Evolutionary conservation across 2,888 invertebrate genomes (phyloP).

Genomic region (Heliothis peltigera): DNA sequence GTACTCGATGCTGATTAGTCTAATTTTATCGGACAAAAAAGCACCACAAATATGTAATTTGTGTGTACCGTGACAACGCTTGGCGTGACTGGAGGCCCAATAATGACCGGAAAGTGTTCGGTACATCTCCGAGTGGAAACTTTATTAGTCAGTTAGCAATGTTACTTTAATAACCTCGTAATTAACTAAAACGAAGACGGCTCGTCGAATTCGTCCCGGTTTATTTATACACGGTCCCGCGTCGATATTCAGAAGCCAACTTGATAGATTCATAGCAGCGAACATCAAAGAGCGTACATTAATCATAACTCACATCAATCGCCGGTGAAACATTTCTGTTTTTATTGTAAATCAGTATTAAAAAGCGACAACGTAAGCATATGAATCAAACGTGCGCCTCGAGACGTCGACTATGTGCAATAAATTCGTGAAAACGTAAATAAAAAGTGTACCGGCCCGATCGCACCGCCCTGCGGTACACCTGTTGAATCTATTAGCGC

Average conservation of each 20-base stretch:
- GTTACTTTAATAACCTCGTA: conserved; percentile 85
- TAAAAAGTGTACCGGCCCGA: conserved; percentile 80
- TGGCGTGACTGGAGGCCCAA: conserved; percentile 74
- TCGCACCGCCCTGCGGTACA: conserved; percentile 86
- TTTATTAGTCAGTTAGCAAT: conserved; percentile 70
- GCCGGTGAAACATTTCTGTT: conserved; percentile 87
- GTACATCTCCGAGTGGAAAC: conserved; percentile 62
- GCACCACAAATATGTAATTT: conserved; percentile 80
- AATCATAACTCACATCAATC: conserved; percentile 90
- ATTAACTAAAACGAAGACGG: conserved; percentile 86
- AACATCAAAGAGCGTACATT: conserved; percentile 88
- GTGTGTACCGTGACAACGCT: conserved; percentile 82
- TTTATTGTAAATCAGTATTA: conserved; percentile 90
- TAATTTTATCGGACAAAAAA: conserved; percentile 82
- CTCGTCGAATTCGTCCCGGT: conserved; percentile 81
- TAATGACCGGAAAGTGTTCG: conserved; percentile 73
- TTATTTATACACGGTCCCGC: conserved; percentile 85
- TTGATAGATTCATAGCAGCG: conserved; percentile 89
- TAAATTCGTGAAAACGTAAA: conserved; percentile 87
- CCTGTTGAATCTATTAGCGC: conserved; percentile 87
- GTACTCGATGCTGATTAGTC: conserved; percentile 88
- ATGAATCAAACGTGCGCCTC: conserved; percentile 87
- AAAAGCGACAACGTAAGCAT: conserved; percentile 87
- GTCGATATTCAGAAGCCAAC: conserved; percentile 88
- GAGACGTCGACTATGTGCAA: conserved; percentile 85